Percentiles rank a stretch among this genome's conserved stretches.
Evolutionary conservation across 2,888 invertebrate genomes (phyloP).

Genomic region (Rhagonycha lutea): DNA sequence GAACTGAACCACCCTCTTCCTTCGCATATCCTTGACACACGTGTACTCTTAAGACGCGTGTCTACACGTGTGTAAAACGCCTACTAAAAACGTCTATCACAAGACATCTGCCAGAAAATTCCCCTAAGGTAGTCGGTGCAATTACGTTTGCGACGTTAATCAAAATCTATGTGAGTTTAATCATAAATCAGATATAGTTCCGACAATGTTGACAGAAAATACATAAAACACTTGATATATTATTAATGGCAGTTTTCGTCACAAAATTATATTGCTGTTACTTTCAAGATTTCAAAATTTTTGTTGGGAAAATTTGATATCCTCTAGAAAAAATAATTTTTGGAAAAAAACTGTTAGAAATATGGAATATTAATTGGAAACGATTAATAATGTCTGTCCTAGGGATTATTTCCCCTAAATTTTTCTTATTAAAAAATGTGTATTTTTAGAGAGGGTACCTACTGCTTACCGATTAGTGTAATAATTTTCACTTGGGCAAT

Average conservation of each 20-base stretch:
- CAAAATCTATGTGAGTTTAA: constrained; percentile 5
- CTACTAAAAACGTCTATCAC: constrained; percentile 26
- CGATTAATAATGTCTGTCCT: background rate
- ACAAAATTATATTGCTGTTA: background rate
- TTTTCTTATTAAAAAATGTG: background rate
- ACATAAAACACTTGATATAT: background rate
- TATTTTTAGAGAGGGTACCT: background rate
- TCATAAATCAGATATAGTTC: constrained; percentile 8
- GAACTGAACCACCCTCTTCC: constrained; percentile 37
- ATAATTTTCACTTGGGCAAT: background rate
- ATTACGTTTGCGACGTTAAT: constrained; percentile 31
- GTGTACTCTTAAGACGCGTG: constrained; percentile 39
- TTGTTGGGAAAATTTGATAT: background rate
- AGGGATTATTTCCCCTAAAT: background rate
- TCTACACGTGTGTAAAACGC: constrained; percentile 38
- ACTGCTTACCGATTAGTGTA: background rate
- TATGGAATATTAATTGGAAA: background rate
- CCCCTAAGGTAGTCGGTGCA: constrained; percentile 26
- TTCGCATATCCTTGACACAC: constrained; percentile 35
- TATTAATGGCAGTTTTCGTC: background rate
- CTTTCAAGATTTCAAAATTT: background rate
- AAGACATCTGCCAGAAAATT: constrained; percentile 35
- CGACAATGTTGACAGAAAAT: background rate
- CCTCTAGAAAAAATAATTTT: background rate
- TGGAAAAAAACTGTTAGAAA: too few relatives aligned